These are phyloP conservation scores for Scaptomyza hsui DNA, from an alignment of 1,140 invertebrate genomes.

Conservation along the genomic window DNA sequence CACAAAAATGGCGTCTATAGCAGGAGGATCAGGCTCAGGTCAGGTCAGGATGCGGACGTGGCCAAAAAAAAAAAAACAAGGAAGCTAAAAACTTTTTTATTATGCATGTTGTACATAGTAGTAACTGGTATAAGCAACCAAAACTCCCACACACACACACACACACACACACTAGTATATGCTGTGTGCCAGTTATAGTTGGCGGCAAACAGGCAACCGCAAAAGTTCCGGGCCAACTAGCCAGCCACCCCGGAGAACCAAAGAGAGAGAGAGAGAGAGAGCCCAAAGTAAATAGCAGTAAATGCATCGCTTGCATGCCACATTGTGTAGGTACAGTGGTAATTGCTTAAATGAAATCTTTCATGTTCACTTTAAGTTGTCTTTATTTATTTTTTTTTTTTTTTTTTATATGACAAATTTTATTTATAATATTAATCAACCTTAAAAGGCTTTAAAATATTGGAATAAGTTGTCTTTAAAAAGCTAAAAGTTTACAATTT, in stretches of 20 bases:
- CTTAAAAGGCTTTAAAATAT: no score
- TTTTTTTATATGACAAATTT: no score
- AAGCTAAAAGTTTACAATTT: no score
- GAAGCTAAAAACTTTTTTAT: conserved; percentile 26
- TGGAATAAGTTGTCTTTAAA: no score
- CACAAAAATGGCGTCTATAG: conserved; percentile 45
- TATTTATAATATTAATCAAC: no score
- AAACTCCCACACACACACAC: conserved; percentile 16
- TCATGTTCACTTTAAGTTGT: no score
- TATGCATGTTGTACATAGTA: conserved; percentile 16
- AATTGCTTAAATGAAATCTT: background rate
- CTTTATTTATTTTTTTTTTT: no score
- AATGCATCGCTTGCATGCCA: conserved; percentile 48
- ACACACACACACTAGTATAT: conserved; percentile 20
- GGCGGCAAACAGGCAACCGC: conserved; percentile 17
- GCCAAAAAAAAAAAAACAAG: conserved; percentile 2
- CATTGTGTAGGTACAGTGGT: conserved; percentile 16
- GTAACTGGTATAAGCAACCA: conserved; percentile 13
- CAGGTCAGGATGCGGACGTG: background rate
- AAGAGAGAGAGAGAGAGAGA: background rate
- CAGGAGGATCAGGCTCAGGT: conserved; percentile 20
- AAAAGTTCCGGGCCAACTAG: conserved; percentile 12
- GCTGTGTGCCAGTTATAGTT: conserved; percentile 45
- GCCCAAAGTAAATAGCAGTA: conserved; percentile 40
- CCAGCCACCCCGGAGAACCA: background rate